Evolutionary conservation across 2,797 vertebrate genomes (phyloP).

Genomic region (Avahi laniger): DNA sequence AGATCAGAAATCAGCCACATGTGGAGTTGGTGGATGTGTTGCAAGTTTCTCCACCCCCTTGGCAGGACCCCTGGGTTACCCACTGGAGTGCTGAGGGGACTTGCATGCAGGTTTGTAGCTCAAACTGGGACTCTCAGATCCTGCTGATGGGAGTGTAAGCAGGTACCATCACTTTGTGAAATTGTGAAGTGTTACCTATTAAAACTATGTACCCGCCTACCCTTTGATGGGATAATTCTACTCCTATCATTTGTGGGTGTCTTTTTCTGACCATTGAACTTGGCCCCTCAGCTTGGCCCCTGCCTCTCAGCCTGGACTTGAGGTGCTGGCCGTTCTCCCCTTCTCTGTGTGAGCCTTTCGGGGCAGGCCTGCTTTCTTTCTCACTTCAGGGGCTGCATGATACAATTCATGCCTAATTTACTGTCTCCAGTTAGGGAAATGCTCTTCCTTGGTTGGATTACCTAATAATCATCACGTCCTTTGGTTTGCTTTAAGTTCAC

Average conservation of each 20-base stretch:
- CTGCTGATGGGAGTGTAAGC: neutral
- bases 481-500: neutral
- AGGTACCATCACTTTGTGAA: neutral
- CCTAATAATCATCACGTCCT: neutral
- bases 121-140: neutral
- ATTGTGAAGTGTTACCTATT: neutral
- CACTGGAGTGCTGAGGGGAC: neutral
- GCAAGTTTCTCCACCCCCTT: neutral
- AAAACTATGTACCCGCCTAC: neutral
- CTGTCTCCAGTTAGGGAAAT: neutral
- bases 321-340: neutral
- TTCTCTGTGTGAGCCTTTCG: neutral
- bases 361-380: neutral
- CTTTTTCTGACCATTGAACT: neutral
- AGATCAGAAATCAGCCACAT: neutral
- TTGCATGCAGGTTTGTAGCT: neutral
- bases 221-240: neutral
- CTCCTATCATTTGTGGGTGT: neutral
- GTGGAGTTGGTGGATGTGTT: neutral
- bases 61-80: too few relatives aligned
- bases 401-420: neutral
- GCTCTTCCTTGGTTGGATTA: neutral
- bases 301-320: neutral
- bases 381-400: neutral
- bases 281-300: neutral